Base-by-base conservation (phyloP, 2,888 invertebrate species). In the Cheilosia pagana region DNA sequence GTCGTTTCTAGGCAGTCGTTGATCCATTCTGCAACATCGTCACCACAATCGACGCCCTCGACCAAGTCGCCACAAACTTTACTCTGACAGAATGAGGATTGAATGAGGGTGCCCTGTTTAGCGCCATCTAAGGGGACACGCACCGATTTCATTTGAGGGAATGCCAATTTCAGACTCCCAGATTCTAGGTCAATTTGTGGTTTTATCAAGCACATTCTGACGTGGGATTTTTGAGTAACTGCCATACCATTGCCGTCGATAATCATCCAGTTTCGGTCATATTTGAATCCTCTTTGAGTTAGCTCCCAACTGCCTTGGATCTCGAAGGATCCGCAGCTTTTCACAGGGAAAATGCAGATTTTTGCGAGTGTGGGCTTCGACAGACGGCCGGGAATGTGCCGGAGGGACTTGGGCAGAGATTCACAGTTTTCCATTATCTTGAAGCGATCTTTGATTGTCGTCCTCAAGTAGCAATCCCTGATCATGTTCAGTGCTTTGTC, bases 231-330 rank as follows among this genome's bases (percentile, higher is more conserved):
- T 91, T 98, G 98, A 2, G 97, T 98, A 67, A 99, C 92, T 79
- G 96, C 96, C 81, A 96, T 94, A 16, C 98, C 98, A 88, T 94
- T 93, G 8, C 94, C 94, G 88, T 95, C 96, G 7, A 97, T 94
- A 81, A 99, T 95, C 97, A 98, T 97, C 98, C 98, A 99, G 89
- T 96, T 95, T 87, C 99, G 94, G 91, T 99, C 99, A 91, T 95
- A 97, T 88, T 95, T 93, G 39, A 99, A 93, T 0, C 99, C 99
- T 88, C 95, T 95, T 0, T 92, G 88, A 12, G 95, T 95, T 70
- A 98, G 91, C 77, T 93, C 93, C 98, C 98, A 98, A 7, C 93
- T 90, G 10, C 91, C 89, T 39, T 89, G 89, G 28, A 96, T 94
- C 92, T 95, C 94, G 89, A 95, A 95, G 7, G 96, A 95, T 0